phyloP scores from a whole-genome alignment of 2,888 invertebrate species.

The Mythimna ferrago region DNA sequence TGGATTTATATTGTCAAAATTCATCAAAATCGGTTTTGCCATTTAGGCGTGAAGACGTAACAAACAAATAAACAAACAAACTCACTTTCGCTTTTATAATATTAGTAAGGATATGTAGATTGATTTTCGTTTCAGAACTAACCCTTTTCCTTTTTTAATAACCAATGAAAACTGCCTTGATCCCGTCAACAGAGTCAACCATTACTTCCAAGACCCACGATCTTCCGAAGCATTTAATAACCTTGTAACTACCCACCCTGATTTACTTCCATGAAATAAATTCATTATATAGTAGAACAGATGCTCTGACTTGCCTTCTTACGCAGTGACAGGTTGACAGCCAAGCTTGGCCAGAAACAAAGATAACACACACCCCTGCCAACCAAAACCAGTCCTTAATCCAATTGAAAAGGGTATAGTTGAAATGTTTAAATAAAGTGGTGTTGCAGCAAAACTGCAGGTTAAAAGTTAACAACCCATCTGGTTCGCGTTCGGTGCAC shows the following conservation, averaged over 20 bases:
- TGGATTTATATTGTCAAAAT: too few relatives aligned
- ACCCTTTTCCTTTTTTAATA: not conserved
- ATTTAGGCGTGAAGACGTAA: too few relatives aligned
- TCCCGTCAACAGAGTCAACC: conserved; percentile 11
- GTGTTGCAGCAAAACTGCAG: conserved; percentile 63
- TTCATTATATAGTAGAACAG: conserved; percentile 76
- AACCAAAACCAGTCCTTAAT: conserved; percentile 18
- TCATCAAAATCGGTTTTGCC: too few relatives aligned
- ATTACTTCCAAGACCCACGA: conserved; percentile 48
- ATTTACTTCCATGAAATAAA: conserved; percentile 77
- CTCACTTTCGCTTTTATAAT: too few relatives aligned
- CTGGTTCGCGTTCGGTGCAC: conserved; percentile 70
- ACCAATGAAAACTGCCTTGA: not conserved
- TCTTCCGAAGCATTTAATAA: conserved; percentile 50
- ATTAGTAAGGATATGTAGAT: too few relatives aligned
- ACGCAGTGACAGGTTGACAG: conserved; percentile 73
- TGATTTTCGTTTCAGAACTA: too few relatives aligned
- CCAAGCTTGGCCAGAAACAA: conserved; percentile 41
- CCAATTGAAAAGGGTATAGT: not conserved
- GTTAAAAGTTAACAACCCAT: conserved; percentile 80
- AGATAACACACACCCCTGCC: not conserved
- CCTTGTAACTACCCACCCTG: conserved; percentile 50
- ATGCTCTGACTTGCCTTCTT: conserved; percentile 72
- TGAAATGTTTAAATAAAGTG: conserved; percentile 15
- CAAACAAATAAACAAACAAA: too few relatives aligned